Percentiles rank a stretch among this genome's conserved stretches.
phyloP scores from a whole-genome alignment of 2,113 vertebrate genomes.

The Guaruba guarouba region DNA sequence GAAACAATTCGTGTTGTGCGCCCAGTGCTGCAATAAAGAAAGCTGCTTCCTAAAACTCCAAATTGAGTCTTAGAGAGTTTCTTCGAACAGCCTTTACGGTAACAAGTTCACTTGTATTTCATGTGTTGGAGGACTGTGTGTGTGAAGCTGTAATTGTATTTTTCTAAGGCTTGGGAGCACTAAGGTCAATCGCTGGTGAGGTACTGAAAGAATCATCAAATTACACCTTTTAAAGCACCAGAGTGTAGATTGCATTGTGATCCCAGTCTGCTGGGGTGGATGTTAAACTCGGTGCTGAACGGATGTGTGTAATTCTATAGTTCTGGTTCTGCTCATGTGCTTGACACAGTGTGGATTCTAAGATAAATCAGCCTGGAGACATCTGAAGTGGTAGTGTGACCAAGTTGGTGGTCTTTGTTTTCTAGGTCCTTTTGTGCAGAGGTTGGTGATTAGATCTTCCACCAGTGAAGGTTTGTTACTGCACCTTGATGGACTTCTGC shows the following conservation, averaged over 20 bases:
- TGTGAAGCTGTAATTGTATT: not conserved
- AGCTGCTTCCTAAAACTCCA: not conserved
- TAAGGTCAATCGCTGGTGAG: not conserved
- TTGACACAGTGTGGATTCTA: too few species aligned
- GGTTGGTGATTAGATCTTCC: conserved; percentile 76
- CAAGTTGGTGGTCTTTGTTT: not conserved
- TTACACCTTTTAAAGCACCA: not conserved
- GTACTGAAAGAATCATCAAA: not conserved
- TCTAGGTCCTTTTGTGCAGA: conserved; percentile 83
- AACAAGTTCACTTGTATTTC: not conserved
- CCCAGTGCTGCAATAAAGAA: not conserved
- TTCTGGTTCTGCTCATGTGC: not conserved
- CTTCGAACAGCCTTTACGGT: not conserved
- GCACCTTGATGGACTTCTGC: conserved; percentile 73
- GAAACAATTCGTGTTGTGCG: not conserved
- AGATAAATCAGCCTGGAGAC: not conserved
- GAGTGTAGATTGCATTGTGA: not conserved
- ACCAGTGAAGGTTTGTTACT: conserved; percentile 87
- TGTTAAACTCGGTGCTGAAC: not conserved
- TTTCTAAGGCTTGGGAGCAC: not conserved
- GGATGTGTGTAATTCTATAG: too few species aligned
- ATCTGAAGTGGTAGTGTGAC: not conserved
- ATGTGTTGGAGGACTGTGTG: not conserved
- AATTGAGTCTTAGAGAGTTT: not conserved
- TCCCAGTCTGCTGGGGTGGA: fast-evolving